Evolutionary conservation across 2,888 invertebrate genomes (phyloP), one percentile per base, ranked within the genome.

Genomic region (Drosophila multiciliata): DNA sequence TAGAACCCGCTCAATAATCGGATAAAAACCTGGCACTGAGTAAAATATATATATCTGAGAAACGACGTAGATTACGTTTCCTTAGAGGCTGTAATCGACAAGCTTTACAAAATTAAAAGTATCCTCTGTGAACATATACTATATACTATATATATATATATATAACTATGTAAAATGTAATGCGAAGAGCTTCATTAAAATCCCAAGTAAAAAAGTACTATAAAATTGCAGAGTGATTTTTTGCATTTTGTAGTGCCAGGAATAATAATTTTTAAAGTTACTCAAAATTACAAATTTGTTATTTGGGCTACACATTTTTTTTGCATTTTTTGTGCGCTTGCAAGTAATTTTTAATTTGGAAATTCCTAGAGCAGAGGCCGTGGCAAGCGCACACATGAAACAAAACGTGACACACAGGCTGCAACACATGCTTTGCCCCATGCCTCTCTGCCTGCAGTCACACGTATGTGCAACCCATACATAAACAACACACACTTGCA

Each of bases 271-370:
- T 0, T 6, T 20, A 12, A 20, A 45, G 23, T 8, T 15, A 15
- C 15, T 4, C 23, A 26, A 45, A 23, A 15, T 12, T 3, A 52
- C 20, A 42, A 62, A 52, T 66, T 36, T 45, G 65, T n/a, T 62
- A 20, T 3, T 11, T 23, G 35, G 17, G 20, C 26, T 26, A 26
- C 40, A 26, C 38, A 33, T 45, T 45, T 4, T 45, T 36, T 35
- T 62, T 8, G 42, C 49, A 40, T 63, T 32, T 23, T 53, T 29
- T 26, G 8, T 33, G 54, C 48, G n/a, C 26, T 17, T 20, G 50
- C 57, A 50, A 57, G 40, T n/a, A 42, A 32, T 66, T 65, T 61
- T 42, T 67, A 67, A 67, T 67, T 67, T 66, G 40, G n/a, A 66
- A 66, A 67, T 67, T 67, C 66, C 49, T 20, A 8, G 35, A 57